Evolutionary conservation across 2,888 invertebrate species (phyloP).

Genomic region (Campopleginae sp.): DNA sequence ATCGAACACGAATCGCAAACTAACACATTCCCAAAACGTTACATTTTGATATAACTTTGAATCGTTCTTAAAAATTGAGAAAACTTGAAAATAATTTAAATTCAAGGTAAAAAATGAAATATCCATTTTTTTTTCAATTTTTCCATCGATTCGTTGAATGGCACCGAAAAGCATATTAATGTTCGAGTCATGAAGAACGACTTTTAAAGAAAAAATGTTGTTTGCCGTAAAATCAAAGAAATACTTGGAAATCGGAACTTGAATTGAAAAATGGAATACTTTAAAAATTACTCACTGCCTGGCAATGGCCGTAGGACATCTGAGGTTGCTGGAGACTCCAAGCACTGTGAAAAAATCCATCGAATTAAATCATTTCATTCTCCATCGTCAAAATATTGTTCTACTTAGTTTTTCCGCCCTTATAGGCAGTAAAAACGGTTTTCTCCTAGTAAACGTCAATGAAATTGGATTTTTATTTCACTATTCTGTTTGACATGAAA

Average conservation of each 20-base stretch:
- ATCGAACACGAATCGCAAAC: background rate
- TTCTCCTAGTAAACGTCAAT: too few relatives aligned
- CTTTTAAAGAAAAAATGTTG: background rate
- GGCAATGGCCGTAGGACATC: constrained; percentile 83
- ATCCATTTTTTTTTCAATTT: background rate
- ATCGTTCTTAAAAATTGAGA: too few relatives aligned
- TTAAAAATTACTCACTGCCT: constrained; percentile 72
- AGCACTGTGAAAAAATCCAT: constrained; percentile 74
- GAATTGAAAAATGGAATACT: background rate
- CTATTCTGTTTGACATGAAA: too few relatives aligned
- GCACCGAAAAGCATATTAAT: background rate
- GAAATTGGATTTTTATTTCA: too few relatives aligned
- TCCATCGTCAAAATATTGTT: background rate
- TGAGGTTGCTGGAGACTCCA: constrained; percentile 83
- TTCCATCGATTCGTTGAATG: background rate
- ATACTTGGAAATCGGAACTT: background rate
- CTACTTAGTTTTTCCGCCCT: too few relatives aligned
- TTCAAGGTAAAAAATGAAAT: too few relatives aligned
- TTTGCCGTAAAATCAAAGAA: background rate
- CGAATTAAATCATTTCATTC: background rate
- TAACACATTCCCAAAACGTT: background rate
- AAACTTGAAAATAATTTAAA: too few relatives aligned
- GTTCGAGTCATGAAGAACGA: background rate
- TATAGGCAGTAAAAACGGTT: too few relatives aligned
- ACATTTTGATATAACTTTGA: background rate